Conservation (phyloP, 2,888 invertebrate genomes). For the Drosophila parthenogenetica region DNA sequence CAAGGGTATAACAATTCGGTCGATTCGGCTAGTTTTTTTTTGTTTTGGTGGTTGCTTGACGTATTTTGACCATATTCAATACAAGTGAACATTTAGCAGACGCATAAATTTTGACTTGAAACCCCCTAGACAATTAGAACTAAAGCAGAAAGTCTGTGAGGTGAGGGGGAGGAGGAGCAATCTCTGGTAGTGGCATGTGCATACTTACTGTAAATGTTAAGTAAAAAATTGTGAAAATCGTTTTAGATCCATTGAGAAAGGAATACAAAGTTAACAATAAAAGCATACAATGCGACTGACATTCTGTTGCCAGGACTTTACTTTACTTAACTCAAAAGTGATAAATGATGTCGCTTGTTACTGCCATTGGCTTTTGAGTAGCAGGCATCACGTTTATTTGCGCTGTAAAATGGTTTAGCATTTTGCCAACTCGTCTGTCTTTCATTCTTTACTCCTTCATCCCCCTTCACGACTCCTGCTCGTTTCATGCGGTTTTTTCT, state of each 20-base stretch:
- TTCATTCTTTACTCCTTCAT: constrained; percentile 6
- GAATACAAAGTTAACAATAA: constrained; percentile 60
- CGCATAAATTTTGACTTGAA: constrained; percentile 49
- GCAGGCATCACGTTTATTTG: constrained; percentile 68
- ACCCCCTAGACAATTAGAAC: constrained; percentile 73
- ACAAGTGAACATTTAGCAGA: constrained; percentile 31
- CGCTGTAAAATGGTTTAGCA: constrained; percentile 73
- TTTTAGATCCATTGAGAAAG: constrained; percentile 57
- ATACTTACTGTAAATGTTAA: constrained; percentile 39
- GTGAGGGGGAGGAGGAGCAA: background rate
- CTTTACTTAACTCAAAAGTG: constrained; percentile 55
- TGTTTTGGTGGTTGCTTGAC: constrained; percentile 45
- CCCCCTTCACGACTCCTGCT: background rate
- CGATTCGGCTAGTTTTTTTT: constrained; percentile 56
- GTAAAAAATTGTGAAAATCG: constrained; percentile 59
- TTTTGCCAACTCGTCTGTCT: constrained; percentile 43
- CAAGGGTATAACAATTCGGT: constrained; percentile 75
- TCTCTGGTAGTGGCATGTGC: constrained; percentile 52
- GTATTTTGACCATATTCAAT: constrained; percentile 39
- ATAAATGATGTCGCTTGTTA: constrained; percentile 74
- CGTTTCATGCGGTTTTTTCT: constrained; percentile 21
- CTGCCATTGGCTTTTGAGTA: constrained; percentile 70
- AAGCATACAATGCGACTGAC: constrained; percentile 62
- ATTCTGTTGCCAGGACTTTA: constrained; percentile 34
- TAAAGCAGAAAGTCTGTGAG: constrained; percentile 25